Percentiles rank a stretch among this genome's conserved stretches.
Evolutionary conservation across 2,113 vertebrate genomes (phyloP).

Genomic region (Varanus salvator): DNA sequence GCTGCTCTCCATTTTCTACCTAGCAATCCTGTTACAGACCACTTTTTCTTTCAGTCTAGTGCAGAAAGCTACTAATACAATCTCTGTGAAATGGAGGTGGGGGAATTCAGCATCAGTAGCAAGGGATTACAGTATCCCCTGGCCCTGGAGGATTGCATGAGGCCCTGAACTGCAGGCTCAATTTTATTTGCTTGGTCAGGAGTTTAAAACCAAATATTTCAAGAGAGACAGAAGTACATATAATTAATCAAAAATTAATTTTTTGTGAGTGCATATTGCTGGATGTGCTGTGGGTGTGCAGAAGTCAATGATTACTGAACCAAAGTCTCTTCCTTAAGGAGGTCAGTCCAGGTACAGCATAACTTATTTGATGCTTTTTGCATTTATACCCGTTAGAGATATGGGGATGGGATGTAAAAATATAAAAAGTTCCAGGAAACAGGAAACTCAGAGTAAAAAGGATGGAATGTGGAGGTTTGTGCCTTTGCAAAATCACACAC

Average conservation of each 20-base stretch:
- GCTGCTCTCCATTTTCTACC: no score
- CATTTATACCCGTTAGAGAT: no score
- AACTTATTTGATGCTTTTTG: neutral
- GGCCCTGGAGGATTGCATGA: no score
- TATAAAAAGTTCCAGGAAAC: neutral
- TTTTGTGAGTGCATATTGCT: neutral
- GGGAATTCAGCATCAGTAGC: no score
- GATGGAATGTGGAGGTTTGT: neutral
- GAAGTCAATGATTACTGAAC: neutral
- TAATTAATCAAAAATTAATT: neutral
- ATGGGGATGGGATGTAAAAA: neutral
- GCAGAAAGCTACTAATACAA: no score
- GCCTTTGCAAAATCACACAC: neutral
- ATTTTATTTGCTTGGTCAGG: neutral
- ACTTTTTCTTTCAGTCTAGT: no score
- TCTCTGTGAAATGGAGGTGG: no score
- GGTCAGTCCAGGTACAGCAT: neutral
- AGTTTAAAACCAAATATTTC: neutral
- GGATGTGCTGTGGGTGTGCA: neutral
- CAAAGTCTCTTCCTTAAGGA: neutral
- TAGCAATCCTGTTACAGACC: no score
- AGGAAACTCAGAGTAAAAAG: neutral
- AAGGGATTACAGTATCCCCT: no score
- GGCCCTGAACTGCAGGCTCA: neutral
- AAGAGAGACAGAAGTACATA: neutral